These are phyloP conservation scores for Machimus rusticus DNA, from an alignment of 2,888 invertebrate species.

Conservation along the genomic window DNA sequence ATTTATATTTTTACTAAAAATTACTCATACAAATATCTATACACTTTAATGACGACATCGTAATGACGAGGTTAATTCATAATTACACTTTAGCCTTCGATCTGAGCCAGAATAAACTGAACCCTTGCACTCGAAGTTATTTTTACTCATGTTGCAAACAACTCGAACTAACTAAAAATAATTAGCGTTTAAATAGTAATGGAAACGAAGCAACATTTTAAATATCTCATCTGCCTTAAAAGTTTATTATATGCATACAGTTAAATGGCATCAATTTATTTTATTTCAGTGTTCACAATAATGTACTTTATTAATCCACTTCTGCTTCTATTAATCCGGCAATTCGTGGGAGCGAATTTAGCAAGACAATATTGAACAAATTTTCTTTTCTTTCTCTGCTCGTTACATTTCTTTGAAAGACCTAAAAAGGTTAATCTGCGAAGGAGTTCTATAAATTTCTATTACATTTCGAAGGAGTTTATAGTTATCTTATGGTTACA, in stretches of 20 bases:
- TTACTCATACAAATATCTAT: background rate
- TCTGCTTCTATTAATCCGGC: background rate
- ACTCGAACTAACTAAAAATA: background rate
- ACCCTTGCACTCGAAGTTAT: background rate
- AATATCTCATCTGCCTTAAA: background rate
- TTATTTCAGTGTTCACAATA: too few relatives aligned
- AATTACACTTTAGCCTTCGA: background rate
- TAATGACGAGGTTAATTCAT: background rate
- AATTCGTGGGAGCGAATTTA: background rate
- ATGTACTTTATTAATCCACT: background rate
- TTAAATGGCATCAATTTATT: too few relatives aligned
- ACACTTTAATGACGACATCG: background rate
- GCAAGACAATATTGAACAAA: background rate
- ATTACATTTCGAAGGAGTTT: background rate
- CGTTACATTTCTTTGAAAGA: background rate
- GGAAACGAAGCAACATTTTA: background rate
- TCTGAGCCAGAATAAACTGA: background rate
- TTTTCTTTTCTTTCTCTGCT: background rate
- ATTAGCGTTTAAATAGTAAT: background rate
- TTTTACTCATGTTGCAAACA: background rate
- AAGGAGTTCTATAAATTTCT: background rate
- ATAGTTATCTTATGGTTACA: background rate
- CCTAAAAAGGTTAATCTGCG: background rate
- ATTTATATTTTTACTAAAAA: too few relatives aligned
- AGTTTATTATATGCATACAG: too few relatives aligned